phyloP scores from a whole-genome alignment of 2,113 vertebrate genomes.

The Macquaria ambigua region DNA sequence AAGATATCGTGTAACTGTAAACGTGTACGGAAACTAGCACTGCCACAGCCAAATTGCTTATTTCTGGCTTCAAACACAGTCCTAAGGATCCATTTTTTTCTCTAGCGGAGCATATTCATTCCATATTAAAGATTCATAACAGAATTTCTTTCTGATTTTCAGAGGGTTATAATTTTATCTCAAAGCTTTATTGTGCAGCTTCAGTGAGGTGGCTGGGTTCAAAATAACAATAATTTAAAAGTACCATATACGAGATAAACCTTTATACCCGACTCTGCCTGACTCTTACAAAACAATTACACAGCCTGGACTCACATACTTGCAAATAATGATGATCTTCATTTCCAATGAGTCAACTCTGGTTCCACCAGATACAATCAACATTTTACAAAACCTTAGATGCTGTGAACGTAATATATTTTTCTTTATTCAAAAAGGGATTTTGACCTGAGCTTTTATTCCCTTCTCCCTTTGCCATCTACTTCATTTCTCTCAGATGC shows the following conservation, averaged over 20 bases:
- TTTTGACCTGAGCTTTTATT: conserved; percentile 14
- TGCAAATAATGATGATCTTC: conserved; percentile 5
- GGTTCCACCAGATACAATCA: conserved; percentile 2
- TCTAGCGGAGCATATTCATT: conserved; percentile 46
- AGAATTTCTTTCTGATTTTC: conserved; percentile 39
- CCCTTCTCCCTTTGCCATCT: background rate
- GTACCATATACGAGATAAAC: conserved; percentile 29
- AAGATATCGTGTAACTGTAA: conserved; percentile 47
- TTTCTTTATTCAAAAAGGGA: conserved; percentile 22
- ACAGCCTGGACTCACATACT: conserved; percentile 24
- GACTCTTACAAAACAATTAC: conserved; percentile 27
- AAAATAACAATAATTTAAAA: conserved; percentile 52
- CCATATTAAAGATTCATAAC: conserved; percentile 60
- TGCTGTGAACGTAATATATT: background rate
- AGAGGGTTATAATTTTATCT: conserved; percentile 59
- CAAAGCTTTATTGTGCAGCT: conserved; percentile 50
- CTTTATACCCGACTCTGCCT: conserved; percentile 15
- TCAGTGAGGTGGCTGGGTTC: conserved; percentile 35
- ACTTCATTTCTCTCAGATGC: conserved; percentile 22
- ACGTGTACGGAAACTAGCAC: conserved; percentile 30
- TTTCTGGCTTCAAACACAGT: conserved; percentile 50
- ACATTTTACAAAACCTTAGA: conserved; percentile 17
- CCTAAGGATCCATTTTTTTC: conserved; percentile 42
- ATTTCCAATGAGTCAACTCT: conserved; percentile 19
- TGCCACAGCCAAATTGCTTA: conserved; percentile 37